phyloP scores from a whole-genome alignment of 2,888 invertebrate genomes.

The Acrobasis repandana region DNA sequence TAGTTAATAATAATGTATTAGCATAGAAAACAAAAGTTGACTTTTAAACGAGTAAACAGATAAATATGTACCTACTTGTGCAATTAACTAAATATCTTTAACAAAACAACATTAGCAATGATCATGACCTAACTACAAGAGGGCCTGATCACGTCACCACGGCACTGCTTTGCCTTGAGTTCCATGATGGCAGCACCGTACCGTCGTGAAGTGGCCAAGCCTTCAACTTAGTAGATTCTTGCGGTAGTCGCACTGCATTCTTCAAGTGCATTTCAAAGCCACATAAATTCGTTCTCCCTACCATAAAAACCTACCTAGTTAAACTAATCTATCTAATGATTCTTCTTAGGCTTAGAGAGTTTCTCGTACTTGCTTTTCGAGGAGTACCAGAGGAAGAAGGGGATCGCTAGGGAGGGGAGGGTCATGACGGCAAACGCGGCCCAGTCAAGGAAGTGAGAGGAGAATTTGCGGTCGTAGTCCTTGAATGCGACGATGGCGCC shows the following conservation, averaged over 20 bases:
- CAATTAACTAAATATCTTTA: background rate
- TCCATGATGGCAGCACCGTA: no score
- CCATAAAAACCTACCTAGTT: background rate
- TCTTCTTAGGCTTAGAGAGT: slow-evolving; percentile 88
- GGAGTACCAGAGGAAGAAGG: slow-evolving; percentile 96
- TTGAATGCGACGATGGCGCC: slow-evolving; percentile 95
- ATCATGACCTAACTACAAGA: slow-evolving; percentile 41
- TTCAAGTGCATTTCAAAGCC: background rate
- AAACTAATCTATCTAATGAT: slow-evolving; percentile 58
- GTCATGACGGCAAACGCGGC: slow-evolving; percentile 98
- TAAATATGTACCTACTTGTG: no score
- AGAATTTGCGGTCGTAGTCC: slow-evolving; percentile 98
- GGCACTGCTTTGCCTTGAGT: background rate
- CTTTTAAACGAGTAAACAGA: no score
- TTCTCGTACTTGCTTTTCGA: slow-evolving; percentile 97
- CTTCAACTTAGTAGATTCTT: background rate
- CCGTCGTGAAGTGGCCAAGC: background rate
- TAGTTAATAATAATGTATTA: no score
- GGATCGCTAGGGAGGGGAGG: slow-evolving; percentile 96
- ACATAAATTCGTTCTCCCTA: background rate
- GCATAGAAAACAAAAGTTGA: no score
- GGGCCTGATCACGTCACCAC: background rate
- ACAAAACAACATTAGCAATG: slow-evolving; percentile 53
- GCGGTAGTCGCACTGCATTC: background rate
- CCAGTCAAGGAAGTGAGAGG: slow-evolving; percentile 99